Conservation (phyloP, 2,113 vertebrate genomes). For the Phalacrocorax brasilianus region DNA sequence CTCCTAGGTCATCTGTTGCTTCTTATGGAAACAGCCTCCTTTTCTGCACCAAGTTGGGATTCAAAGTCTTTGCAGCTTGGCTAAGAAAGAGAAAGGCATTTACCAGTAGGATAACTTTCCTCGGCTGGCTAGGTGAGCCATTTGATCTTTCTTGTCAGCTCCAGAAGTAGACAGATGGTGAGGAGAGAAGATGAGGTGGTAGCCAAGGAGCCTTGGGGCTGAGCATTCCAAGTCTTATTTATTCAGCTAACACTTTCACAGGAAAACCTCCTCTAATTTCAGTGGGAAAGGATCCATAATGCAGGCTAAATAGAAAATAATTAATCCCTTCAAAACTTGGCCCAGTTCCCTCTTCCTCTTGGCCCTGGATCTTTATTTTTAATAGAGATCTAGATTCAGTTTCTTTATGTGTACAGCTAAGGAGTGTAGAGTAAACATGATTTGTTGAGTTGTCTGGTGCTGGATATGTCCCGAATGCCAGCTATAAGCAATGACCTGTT, state of each 20-base stretch:
- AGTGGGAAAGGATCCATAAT: not conserved
- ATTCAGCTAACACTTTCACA: not conserved
- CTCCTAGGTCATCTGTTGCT: not conserved
- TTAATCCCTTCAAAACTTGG: not conserved
- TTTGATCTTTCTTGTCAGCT: not conserved
- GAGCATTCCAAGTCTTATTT: not conserved
- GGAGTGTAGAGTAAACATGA: not conserved
- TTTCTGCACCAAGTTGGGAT: not conserved
- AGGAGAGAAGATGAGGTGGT: not conserved
- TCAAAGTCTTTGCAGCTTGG: not conserved
- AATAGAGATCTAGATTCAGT: not conserved
- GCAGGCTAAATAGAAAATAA: not conserved
- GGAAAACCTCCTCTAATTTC: not conserved
- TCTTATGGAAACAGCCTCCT: not conserved
- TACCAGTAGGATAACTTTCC: not conserved
- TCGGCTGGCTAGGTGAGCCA: not conserved
- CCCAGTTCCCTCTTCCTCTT: not conserved
- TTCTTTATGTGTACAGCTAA: not conserved
- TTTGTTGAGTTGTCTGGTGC: not conserved
- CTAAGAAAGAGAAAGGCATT: not conserved
- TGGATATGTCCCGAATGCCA: not conserved
- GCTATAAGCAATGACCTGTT: not conserved
- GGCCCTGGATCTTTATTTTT: not conserved
- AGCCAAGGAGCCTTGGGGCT: not conserved
- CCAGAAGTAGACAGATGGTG: not conserved